Conservation (phyloP, 2,113 vertebrate genomes). For the Megaptera novaeangliae region DNA sequence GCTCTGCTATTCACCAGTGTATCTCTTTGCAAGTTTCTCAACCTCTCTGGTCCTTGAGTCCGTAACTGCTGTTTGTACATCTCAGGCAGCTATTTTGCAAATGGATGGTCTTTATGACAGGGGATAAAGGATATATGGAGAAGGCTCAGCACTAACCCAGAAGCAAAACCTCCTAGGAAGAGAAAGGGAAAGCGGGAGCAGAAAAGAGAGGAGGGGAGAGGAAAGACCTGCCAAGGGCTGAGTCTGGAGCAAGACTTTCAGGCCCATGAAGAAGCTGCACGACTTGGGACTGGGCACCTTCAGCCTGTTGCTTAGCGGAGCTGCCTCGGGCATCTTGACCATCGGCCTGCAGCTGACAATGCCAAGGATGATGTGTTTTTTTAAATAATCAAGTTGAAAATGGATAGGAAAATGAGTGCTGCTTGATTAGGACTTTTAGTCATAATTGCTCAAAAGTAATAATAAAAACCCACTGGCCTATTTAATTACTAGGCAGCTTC, state of each 20-base stretch:
- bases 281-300: no score
- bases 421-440: conserved; percentile 29
- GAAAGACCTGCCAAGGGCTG: accelerated
- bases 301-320: background rate
- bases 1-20: background rate
- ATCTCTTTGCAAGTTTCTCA: background rate
- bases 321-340: background rate
- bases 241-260: background rate
- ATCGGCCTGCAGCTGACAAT: background rate
- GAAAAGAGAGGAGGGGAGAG: background rate
- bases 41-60: background rate
- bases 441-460: conserved; percentile 53
- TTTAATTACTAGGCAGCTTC: conserved; percentile 7
- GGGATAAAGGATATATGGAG: no score
- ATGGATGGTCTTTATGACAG: background rate
- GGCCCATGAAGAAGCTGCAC: background rate
- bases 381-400: background rate
- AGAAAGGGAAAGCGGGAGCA: background rate
- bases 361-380: background rate
- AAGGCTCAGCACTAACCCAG: background rate
- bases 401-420: conserved; percentile 4
- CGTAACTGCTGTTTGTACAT: background rate
- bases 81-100: background rate
- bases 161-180: background rate
- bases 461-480: conserved; percentile 17